Percentiles rank a stretch among this genome's conserved stretches.
Evolutionary conservation across 2,888 invertebrate genomes (phyloP).

Genomic region (Euzetes globulus): DNA sequence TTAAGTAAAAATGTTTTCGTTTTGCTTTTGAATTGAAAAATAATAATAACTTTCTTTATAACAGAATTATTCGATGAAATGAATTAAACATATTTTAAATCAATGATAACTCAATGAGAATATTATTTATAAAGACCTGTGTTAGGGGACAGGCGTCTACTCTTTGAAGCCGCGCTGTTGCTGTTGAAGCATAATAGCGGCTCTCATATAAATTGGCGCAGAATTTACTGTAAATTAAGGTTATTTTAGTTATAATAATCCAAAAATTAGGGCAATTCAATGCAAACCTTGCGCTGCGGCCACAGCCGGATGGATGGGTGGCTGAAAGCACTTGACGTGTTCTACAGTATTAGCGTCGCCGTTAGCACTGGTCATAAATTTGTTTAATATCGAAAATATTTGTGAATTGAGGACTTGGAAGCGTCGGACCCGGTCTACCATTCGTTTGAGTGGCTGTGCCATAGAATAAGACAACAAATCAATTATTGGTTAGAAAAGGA

Average conservation of each 20-base stretch:
- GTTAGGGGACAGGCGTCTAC: background rate
- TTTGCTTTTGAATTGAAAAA: no score
- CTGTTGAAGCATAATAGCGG: constrained; percentile 30
- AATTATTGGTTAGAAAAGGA: background rate
- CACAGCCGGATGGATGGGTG: constrained; percentile 66
- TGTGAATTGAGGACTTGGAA: constrained; percentile 98
- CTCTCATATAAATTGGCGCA: constrained; percentile 38
- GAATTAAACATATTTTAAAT: no score
- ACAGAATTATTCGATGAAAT: no score
- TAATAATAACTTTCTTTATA: no score
- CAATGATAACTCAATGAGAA: background rate
- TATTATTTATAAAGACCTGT: background rate
- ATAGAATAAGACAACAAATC: constrained; percentile 43
- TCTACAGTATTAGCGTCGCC: constrained; percentile 65
- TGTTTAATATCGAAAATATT: constrained; percentile 89
- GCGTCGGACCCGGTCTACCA: constrained; percentile 93
- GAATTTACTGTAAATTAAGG: constrained; percentile 11
- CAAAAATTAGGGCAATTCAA: background rate
- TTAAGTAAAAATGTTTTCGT: no score
- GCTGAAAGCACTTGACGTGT: constrained; percentile 93
- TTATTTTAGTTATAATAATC: background rate
- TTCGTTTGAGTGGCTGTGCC: constrained; percentile 67
- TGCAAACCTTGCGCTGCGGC: constrained; percentile 36
- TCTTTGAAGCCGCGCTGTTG: background rate
- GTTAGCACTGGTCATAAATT: constrained; percentile 67